Conservation (phyloP, 2,113 vertebrate species). For the Catharus bicknelli region DNA sequence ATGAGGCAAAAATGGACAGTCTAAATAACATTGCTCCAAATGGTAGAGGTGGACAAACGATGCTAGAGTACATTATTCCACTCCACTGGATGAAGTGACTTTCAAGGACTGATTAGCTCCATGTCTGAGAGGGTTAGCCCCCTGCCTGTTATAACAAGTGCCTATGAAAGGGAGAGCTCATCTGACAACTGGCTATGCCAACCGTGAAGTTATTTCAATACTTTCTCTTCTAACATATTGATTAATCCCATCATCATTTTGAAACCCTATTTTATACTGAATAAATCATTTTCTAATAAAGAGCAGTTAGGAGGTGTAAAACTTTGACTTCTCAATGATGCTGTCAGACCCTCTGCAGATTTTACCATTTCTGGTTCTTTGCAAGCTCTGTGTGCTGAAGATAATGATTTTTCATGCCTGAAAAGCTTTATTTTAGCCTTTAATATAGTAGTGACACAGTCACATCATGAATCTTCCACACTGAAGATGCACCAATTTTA, state of each 20-base stretch:
- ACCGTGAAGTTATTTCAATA: slow-evolving; percentile 67
- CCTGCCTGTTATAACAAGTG: slow-evolving; percentile 69
- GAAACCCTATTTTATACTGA: slow-evolving; percentile 45
- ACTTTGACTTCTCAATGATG: slow-evolving; percentile 38
- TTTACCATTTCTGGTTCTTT: neutral
- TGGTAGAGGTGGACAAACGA: slow-evolving; percentile 57
- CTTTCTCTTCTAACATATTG: slow-evolving; percentile 58
- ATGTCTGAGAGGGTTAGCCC: slow-evolving; percentile 71
- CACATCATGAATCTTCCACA: neutral
- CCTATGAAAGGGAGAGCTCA: slow-evolving; percentile 67
- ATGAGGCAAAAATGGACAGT: slow-evolving; percentile 56
- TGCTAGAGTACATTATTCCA: slow-evolving; percentile 52
- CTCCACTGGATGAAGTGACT: slow-evolving; percentile 66
- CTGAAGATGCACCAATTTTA: neutral
- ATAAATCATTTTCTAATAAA: slow-evolving; percentile 64
- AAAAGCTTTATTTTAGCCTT: neutral
- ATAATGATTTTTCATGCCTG: neutral
- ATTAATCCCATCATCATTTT: slow-evolving; percentile 66
- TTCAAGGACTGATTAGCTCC: slow-evolving; percentile 72
- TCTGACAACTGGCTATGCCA: slow-evolving; percentile 63
- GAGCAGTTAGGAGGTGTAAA: slow-evolving; percentile 52
- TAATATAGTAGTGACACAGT: neutral
- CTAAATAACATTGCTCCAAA: slow-evolving; percentile 50
- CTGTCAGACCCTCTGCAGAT: neutral
- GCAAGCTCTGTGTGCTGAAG: neutral